Base-by-base conservation (phyloP, 2,113 vertebrate genomes). In the Corythoichthys intestinalis region DNA sequence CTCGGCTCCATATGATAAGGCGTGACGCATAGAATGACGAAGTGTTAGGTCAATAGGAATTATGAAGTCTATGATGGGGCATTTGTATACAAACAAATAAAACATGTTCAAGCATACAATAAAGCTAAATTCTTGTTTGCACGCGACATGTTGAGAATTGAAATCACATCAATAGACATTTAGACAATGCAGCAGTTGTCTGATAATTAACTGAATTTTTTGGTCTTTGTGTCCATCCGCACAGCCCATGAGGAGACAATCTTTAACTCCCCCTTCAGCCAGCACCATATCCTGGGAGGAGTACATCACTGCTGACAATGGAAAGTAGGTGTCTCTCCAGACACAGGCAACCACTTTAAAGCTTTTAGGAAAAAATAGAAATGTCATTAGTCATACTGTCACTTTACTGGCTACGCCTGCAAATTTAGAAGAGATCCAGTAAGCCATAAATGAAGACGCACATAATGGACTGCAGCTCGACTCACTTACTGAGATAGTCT, bases 251-350 rank as follows among this genome's bases (percentile, higher is more conserved):
- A 90, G 97, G 72, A 93, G 97, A 72, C 96, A 94, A 84, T 99
- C 97, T 1, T 92, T 99, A 35, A 95, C 94, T 0, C 91, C 96
- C 0, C 97, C 97, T 0, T 93, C 94, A 0, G 94, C 95, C 58
- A 98, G 94, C 89, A 98, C 94, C 38, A 96, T 98, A 73, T 95
- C 95, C 0, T 99, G 97, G 97, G 97, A 98, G 66, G 97, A 99
- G 69, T 99, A 99, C 90, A 96, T 98, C 81, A 93, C 92, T 67
- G 94, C 96, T 14, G 97, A 98, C 84, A 94, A 94, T n/a, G 97
- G 96, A 80, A 99, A 94, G 97, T 99, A 86, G 70, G 80, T 86
- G 50, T 67, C 37, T n/a, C 9, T 56, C 10, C 10, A 13, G 28
- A 56, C n/a, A 53, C 20, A 15, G 54, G 56, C 34, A 7, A 6